Percentiles rank a stretch among this genome's conserved stretches.
These are phyloP conservation scores for Cirrhinus mrigala DNA, from an alignment of 2,797 vertebrate genomes.

Conservation along the genomic window DNA sequence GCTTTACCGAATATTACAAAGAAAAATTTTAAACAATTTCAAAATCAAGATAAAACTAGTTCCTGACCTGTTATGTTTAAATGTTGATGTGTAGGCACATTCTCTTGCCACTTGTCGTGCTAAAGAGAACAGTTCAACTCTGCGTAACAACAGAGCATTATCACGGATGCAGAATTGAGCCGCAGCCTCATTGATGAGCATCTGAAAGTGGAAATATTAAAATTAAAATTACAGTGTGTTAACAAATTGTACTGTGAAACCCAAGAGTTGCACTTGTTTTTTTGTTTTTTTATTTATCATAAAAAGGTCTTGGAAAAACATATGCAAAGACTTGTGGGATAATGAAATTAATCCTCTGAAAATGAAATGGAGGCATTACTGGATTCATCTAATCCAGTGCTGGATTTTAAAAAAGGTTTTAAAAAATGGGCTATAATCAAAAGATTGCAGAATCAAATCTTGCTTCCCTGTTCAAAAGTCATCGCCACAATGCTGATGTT, in stretches of 20 bases:
- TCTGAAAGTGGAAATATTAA: slow-evolving; percentile 70
- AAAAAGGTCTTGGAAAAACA: background rate
- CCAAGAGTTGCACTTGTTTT: too few species aligned
- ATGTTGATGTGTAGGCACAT: slow-evolving; percentile 93
- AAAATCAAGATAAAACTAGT: background rate
- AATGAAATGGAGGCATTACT: background rate
- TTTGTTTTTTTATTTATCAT: background rate
- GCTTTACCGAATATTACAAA: too few species aligned
- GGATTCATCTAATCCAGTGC: background rate
- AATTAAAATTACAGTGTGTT: background rate
- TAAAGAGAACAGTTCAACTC: slow-evolving; percentile 95
- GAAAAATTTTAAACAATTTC: background rate
- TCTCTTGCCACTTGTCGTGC: slow-evolving; percentile 94
- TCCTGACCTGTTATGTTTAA: slow-evolving; percentile 90
- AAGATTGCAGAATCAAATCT: background rate
- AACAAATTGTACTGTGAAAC: background rate
- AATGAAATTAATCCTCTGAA: background rate
- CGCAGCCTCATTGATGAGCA: slow-evolving; percentile 97
- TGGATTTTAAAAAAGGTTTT: background rate
- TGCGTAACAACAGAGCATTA: slow-evolving; percentile 90
- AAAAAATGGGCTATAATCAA: background rate
- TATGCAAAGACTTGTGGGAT: background rate
- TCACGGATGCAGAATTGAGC: slow-evolving; percentile 97
- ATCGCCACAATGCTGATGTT: background rate
- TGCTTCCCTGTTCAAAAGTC: background rate